Evolutionary conservation across 2,888 invertebrate genomes (phyloP).

Genomic region (Mamestra brassicae): DNA sequence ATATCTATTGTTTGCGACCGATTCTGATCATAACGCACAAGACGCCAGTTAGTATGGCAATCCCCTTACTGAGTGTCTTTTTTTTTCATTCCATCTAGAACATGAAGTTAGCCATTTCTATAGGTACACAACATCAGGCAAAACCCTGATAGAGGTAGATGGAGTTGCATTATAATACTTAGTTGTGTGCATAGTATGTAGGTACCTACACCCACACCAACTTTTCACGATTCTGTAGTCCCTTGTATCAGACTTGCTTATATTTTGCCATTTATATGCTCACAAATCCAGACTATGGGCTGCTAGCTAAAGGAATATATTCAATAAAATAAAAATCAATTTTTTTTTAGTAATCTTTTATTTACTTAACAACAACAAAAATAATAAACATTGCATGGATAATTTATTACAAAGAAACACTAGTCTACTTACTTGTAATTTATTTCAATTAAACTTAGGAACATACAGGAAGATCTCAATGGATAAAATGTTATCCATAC

Average conservation of each 20-base stretch:
- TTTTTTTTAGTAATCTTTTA: conserved; percentile 58
- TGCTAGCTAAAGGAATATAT: neutral
- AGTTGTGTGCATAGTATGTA: too few relatives aligned
- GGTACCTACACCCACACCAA: too few relatives aligned
- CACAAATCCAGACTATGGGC: neutral
- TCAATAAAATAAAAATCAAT: conserved; percentile 14
- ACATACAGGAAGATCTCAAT: conserved; percentile 61
- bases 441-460: conserved; percentile 65
- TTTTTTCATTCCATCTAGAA: neutral
- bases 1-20: too few relatives aligned
- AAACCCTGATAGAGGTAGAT: too few relatives aligned
- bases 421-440: conserved; percentile 51
- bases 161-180: too few relatives aligned
- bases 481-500: conserved; percentile 53
- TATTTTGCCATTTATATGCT: neutral
- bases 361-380: conserved; percentile 65
- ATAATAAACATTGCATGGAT: conserved; percentile 65
- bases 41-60: neutral
- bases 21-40: too few relatives aligned
- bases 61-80: neutral
- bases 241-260: neutral
- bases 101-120: conserved; percentile 10
- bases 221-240: too few relatives aligned
- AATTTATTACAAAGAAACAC: conserved; percentile 43
- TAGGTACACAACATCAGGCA: neutral